These are phyloP conservation scores for Cynodonichthys magdalenae DNA, from an alignment of 2,797 vertebrate genomes.

Conservation along the genomic window DNA sequence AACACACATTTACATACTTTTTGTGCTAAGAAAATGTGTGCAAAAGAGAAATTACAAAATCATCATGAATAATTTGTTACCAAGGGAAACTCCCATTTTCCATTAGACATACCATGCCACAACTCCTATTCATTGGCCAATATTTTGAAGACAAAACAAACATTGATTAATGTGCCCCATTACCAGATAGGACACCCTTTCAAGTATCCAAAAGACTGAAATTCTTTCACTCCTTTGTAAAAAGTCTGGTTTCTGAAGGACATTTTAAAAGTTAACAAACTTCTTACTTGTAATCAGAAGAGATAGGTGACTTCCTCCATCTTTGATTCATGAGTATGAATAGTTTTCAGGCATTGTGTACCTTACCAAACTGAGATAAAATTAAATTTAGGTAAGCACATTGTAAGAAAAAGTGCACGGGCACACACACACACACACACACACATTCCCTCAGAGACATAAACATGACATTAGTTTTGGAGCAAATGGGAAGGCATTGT, in stretches of 20 bases:
- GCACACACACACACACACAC: conserved; percentile 2
- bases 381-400: conserved; percentile 47
- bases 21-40: too few species aligned
- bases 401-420: background rate
- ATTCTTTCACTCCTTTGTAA: background rate
- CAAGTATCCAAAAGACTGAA: too few species aligned
- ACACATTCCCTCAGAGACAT: conserved; percentile 18
- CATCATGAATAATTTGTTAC: too few species aligned
- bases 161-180: too few species aligned
- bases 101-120: too few species aligned
- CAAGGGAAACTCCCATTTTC: too few species aligned
- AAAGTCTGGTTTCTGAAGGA: conserved; percentile 29
- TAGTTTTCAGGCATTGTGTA: conserved; percentile 18
- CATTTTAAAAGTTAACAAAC: conserved; percentile 28
- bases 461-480: conserved; percentile 38
- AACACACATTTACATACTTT: too few species aligned
- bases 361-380: conserved; percentile 37
- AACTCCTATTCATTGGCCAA: too few species aligned
- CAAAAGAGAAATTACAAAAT: too few species aligned
- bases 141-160: too few species aligned
- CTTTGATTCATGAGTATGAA: conserved; percentile 41
- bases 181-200: too few species aligned
- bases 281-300: conserved; percentile 21
- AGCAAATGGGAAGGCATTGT: conserved; percentile 30
- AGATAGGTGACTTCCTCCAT: conserved; percentile 26